Evolutionary conservation across 2,888 invertebrate genomes (phyloP).

Genomic region (Disparrhopalites patrizii): DNA sequence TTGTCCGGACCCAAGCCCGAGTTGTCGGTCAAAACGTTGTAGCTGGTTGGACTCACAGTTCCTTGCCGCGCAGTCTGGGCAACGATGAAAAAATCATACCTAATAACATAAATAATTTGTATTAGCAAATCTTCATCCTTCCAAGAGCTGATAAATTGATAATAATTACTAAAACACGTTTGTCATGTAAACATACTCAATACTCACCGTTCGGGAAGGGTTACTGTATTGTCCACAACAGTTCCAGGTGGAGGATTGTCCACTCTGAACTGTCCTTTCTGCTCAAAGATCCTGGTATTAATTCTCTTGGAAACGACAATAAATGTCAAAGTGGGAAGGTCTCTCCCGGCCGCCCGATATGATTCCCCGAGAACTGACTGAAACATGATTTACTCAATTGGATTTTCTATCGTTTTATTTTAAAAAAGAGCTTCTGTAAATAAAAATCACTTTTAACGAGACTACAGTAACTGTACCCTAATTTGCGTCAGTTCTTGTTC

Average conservation of each 20-base stretch:
- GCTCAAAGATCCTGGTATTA: slow-evolving; percentile 54
- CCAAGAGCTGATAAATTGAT: too few relatives aligned
- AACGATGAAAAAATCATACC: slow-evolving; percentile 86
- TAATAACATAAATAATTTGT: slow-evolving; percentile 51
- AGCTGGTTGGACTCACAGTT: slow-evolving; percentile 85
- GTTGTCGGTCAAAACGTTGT: slow-evolving; percentile 76
- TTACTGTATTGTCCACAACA: slow-evolving; percentile 78
- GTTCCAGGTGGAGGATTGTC: slow-evolving; percentile 74
- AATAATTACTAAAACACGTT: too few relatives aligned
- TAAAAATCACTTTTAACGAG: too few relatives aligned
- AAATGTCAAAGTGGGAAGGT: slow-evolving; percentile 59
- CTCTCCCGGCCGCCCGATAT: neutral
- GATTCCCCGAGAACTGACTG: slow-evolving; percentile 2
- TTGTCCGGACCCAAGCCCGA: slow-evolving; percentile 66
- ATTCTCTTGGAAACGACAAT: slow-evolving; percentile 85
- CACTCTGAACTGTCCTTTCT: neutral
- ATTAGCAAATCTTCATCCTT: too few relatives aligned
- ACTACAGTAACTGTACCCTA: too few relatives aligned
- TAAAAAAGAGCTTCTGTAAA: too few relatives aligned
- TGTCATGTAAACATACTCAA: too few relatives aligned
- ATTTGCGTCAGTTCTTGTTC: slow-evolving; percentile 66
- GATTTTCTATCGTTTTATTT: too few relatives aligned
- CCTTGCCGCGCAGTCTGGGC: slow-evolving; percentile 83
- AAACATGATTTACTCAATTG: too few relatives aligned
- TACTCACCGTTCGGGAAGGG: slow-evolving; percentile 63